phyloP scores from a whole-genome alignment of 2,888 invertebrate species.

The Drosophila stalkeri region DNA sequence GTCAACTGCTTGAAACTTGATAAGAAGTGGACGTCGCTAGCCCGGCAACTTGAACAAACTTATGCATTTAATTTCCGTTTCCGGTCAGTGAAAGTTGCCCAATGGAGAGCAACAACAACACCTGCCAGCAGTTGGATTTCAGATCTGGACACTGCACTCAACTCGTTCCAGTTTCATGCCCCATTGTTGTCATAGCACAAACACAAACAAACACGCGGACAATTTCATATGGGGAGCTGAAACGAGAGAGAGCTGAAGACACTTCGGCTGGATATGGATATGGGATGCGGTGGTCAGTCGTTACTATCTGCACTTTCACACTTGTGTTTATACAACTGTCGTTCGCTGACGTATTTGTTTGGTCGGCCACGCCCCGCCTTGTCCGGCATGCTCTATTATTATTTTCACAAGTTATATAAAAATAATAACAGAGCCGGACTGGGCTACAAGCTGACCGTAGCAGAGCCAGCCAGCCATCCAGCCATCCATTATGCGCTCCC shows the following conservation, averaged over 20 bases:
- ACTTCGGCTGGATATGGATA: slow-evolving; percentile 24
- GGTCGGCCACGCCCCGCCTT: slow-evolving; percentile 33
- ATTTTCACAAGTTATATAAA: slow-evolving; percentile 82
- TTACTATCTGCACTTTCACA: slow-evolving; percentile 80
- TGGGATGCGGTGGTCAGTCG: slow-evolving; percentile 32
- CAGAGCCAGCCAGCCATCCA: slow-evolving; percentile 16
- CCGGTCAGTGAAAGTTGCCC: slow-evolving; percentile 76
- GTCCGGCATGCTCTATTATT: slow-evolving; percentile 68
- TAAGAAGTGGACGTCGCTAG: slow-evolving; percentile 41
- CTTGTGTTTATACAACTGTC: slow-evolving; percentile 82
- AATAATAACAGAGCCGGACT: slow-evolving; percentile 69
- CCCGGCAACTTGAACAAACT: slow-evolving; percentile 63
- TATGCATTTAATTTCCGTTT: slow-evolving; percentile 81
- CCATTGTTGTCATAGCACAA: slow-evolving; percentile 69
- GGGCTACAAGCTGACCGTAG: slow-evolving; percentile 28
- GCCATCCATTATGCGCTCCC: slow-evolving; percentile 82
- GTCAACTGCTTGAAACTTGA: slow-evolving; percentile 42
- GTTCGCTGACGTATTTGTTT: slow-evolving; percentile 64
- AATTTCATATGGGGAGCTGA: slow-evolving; percentile 49
- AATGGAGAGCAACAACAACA: slow-evolving; percentile 66
- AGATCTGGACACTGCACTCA: slow-evolving; percentile 20
- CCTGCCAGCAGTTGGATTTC: slow-evolving; percentile 51
- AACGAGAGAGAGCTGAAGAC: slow-evolving; percentile 15
- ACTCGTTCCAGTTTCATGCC: slow-evolving; percentile 35
- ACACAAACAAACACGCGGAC: slow-evolving; percentile 68